These are phyloP conservation scores for Chrysemys picta DNA, from an alignment of 2,113 vertebrate genomes.

Conservation along the genomic window DNA sequence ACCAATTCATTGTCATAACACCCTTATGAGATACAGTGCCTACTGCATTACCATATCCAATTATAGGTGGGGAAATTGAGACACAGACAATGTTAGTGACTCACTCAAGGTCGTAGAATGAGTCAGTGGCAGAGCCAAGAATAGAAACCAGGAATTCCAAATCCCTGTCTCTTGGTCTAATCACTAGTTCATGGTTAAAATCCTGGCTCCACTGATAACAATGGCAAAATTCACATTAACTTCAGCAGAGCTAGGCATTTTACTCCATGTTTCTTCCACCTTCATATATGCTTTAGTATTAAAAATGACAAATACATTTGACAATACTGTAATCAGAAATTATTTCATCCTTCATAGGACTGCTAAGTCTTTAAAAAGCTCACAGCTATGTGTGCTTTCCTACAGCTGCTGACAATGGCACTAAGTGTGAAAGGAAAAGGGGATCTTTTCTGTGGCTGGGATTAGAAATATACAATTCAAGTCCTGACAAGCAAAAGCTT, in stretches of 20 bases:
- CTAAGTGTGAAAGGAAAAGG: background rate
- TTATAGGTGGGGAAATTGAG: background rate
- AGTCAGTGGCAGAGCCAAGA: background rate
- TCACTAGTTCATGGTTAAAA: background rate
- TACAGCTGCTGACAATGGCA: background rate
- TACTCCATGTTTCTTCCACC: background rate
- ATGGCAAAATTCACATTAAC: background rate
- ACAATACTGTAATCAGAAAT: background rate
- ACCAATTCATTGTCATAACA: background rate
- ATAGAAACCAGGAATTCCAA: background rate
- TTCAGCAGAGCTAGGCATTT: background rate
- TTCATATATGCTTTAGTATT: background rate
- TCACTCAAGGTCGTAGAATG: background rate
- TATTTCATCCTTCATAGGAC: background rate
- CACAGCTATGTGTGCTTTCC: background rate
- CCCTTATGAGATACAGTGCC: background rate
- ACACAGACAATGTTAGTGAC: background rate
- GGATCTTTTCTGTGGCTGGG: background rate
- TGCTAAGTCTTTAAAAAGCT: background rate
- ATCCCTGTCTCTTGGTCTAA: background rate
- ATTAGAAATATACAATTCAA: background rate
- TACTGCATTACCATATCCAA: background rate
- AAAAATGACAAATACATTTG: background rate
- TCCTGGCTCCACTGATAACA: background rate
- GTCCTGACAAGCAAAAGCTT: background rate